Base-by-base conservation (phyloP, 2,797 vertebrate genomes). In the Fringilla coelebs region DNA sequence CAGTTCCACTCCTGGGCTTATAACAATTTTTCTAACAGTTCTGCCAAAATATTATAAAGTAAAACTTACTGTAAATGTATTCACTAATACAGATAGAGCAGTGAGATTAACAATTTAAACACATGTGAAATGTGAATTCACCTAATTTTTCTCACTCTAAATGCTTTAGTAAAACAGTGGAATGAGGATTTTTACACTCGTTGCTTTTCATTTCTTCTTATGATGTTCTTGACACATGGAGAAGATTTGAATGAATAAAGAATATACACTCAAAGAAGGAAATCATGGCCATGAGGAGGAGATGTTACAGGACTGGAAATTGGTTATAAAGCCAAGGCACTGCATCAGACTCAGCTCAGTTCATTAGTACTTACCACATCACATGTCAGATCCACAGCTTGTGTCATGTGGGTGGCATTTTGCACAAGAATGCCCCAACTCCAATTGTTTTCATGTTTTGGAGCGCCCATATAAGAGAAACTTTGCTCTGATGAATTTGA, bases 11-110 rank as follows among this genome's bases (percentile, higher is more conserved):
- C 90, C 80, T 84, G 79, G 76, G 25, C 54, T 95, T 83, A 73
- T 65, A 89, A 92, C 68, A 96, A 96, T 96, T 97, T 97, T 97
- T 97, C 89, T 94, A 95, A 96, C 58, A 95, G 94, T 72, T 71
- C 89, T 93, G 93, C 79, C 81, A 96, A 94, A 97, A 97, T 85
- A 90, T 89, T 86, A 91, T 34, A 85, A 78, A 94, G 60, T 89
- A 86, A 91, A 74, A 81, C 66, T 88, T 92, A 34, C 73, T 78
- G 58, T 70, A 95, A 91, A 89, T 85, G 51, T 68, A 95, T 95
- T 95, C 96, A 88, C 85, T 94, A 96, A 93, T 63, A 93, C 63
- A 96, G 78, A 94, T 77, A 93, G 31, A 82, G 40, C 66, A 36
- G 61, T 55, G 73, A 92, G 90, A 95, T 95, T 91, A 94, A 68